phyloP scores from a whole-genome alignment of 37 sponge, comb jelly and placozoan species.

The Petrosia ficiformis region DNA sequence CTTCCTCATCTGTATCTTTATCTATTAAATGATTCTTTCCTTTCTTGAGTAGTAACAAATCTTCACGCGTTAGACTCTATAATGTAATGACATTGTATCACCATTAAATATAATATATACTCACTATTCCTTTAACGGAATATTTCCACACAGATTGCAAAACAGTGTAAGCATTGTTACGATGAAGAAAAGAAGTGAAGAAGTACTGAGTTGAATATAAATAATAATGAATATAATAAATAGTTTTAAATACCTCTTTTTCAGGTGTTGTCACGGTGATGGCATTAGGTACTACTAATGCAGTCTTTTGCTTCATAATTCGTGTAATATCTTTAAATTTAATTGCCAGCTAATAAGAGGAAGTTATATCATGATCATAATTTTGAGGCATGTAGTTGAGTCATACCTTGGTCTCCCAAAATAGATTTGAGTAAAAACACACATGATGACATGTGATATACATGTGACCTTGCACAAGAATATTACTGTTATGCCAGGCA shows the following conservation, averaged over 20 bases:
- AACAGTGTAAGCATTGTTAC: constrained; percentile 31
- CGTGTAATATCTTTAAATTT: constrained; percentile 28
- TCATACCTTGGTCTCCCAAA: constrained; percentile 50
- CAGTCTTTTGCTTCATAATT: constrained; percentile 55
- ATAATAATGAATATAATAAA: background rate
- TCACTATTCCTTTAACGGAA: constrained; percentile 22
- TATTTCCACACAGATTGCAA: constrained; percentile 47
- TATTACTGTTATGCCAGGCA: constrained; percentile 48
- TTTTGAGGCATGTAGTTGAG: too few species aligned
- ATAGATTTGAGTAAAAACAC: constrained; percentile 61
- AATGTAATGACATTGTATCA: too few species aligned
- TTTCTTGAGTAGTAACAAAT: too few species aligned
- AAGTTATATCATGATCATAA: background rate
- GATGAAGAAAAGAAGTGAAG: constrained; percentile 43
- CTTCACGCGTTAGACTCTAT: too few species aligned
- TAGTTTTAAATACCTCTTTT: constrained; percentile 47
- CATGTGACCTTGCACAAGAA: constrained; percentile 53
- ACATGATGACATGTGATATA: constrained; percentile 47
- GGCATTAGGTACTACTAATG: constrained; percentile 56
- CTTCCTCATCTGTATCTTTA: background rate
- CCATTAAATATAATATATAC: too few species aligned
- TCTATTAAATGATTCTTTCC: too few species aligned
- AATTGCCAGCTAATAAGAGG: constrained; percentile 31
- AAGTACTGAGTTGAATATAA: constrained; percentile 36
- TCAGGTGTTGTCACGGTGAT: constrained; percentile 33